These are phyloP conservation scores for Ormyrus labotus DNA, from an alignment of 2,888 invertebrate species.

Conservation along the genomic window DNA sequence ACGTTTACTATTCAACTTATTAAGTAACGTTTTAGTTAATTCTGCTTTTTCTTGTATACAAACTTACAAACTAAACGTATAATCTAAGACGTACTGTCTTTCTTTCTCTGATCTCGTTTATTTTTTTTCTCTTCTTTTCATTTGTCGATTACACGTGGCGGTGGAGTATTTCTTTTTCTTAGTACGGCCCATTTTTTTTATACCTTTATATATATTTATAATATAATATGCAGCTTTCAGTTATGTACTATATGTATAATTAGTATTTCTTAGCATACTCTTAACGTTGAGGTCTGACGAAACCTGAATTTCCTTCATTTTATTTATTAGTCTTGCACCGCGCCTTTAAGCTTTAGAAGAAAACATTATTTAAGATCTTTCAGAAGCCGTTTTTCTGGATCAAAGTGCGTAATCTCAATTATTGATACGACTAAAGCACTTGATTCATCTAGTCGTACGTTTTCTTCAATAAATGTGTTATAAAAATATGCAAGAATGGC, in stretches of 20 bases:
- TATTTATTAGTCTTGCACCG: slow-evolving; percentile 25
- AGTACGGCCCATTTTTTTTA: slow-evolving; percentile 67
- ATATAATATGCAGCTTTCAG: slow-evolving; percentile 65
- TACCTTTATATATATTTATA: slow-evolving; percentile 63
- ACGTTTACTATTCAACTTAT: slow-evolving; percentile 43
- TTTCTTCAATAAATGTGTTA: not conserved
- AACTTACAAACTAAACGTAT: slow-evolving; percentile 71
- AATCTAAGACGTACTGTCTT: slow-evolving; percentile 70
- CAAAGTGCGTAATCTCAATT: not conserved
- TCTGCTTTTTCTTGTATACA: slow-evolving; percentile 71
- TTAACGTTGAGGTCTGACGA: slow-evolving; percentile 74
- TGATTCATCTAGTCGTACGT: not conserved
- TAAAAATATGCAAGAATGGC: not conserved
- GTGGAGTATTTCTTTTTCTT: slow-evolving; percentile 68
- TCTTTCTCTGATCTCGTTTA: slow-evolving; percentile 50
- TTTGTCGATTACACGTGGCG: slow-evolving; percentile 71
- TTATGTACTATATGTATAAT: slow-evolving; percentile 65
- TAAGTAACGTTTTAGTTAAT: slow-evolving; percentile 58
- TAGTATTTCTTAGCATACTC: slow-evolving; percentile 68
- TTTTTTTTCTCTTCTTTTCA: slow-evolving; percentile 52
- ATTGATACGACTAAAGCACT: not conserved
- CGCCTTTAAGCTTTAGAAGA: slow-evolving; percentile 7
- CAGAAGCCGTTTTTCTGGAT: not conserved
- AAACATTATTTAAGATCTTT: not conserved
- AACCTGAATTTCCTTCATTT: slow-evolving; percentile 72